Evolutionary conservation across 2,888 invertebrate species (phyloP).

Genomic region (Netelia inedita): DNA sequence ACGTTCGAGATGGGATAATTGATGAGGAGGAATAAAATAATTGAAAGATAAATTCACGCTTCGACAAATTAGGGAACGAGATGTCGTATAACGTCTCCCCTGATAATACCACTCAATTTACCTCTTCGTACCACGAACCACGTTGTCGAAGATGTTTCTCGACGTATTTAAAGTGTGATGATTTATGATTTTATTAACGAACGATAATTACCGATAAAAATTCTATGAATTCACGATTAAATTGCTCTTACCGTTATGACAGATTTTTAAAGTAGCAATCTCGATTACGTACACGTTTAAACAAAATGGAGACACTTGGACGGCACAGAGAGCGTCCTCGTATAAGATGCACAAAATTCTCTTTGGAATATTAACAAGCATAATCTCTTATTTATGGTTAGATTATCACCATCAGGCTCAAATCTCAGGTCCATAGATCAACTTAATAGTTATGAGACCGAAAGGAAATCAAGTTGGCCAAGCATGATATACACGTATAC

Average conservation of each 20-base stretch:
- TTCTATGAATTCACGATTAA: no score
- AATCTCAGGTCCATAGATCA: slow-evolving; percentile 16
- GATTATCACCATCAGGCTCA: slow-evolving; percentile 11
- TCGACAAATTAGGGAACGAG: slow-evolving; percentile 76
- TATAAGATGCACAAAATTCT: neutral
- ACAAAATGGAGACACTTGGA: neutral
- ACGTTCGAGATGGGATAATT: slow-evolving; percentile 76
- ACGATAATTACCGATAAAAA: neutral
- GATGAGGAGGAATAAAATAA: slow-evolving; percentile 82
- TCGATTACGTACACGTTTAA: no score
- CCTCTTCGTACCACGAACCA: slow-evolving; percentile 33
- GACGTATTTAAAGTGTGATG: slow-evolving; percentile 16
- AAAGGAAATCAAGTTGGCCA: slow-evolving; percentile 31
- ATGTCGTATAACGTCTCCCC: slow-evolving; percentile 31
- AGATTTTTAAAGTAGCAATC: no score
- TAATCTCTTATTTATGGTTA: neutral
- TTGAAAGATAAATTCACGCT: slow-evolving; percentile 80
- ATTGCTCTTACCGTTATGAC: no score
- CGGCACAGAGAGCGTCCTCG: no score
- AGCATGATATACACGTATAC: slow-evolving; percentile 1
- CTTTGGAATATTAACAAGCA: neutral
- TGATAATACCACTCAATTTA: slow-evolving; percentile 69
- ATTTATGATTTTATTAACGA: slow-evolving; percentile 6
- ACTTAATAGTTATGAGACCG: neutral
- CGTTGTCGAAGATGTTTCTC: neutral